Percentiles rank a stretch among this genome's conserved stretches.
Conservation (phyloP, 1,140 invertebrate species). For the Aphidius ervi region DNA sequence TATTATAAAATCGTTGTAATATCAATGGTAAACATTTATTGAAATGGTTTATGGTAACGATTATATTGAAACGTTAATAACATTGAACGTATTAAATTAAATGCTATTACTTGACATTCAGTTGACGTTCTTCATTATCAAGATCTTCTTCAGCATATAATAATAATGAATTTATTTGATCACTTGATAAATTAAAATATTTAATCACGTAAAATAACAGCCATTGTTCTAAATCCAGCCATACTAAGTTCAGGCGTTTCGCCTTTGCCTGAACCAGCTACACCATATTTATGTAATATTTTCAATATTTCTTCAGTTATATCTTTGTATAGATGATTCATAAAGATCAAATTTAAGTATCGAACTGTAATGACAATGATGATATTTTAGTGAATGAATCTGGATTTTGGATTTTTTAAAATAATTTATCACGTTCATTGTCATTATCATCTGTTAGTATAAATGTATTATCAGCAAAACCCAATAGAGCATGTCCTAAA, state of each 20-base stretch:
- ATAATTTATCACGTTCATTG: conserved; percentile 53
- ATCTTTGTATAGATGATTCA: conserved; percentile 58
- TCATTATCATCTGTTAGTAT: conserved; percentile 61
- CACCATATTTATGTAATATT: conserved; percentile 86
- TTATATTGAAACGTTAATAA: too few relatives aligned
- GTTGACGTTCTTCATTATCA: conserved; percentile 73
- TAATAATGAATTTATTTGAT: conserved; percentile 78
- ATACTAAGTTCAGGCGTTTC: conserved; percentile 86
- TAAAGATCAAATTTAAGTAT: conserved; percentile 72
- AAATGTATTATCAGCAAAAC: conserved; percentile 76
- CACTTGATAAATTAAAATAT: conserved; percentile 63
- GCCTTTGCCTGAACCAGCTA: conserved; percentile 76
- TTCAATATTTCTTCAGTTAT: conserved; percentile 74
- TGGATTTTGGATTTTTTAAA: conserved; percentile 52
- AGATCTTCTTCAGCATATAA: conserved; percentile 89
- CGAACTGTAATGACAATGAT: conserved; percentile 67
- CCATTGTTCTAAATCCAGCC: conserved; percentile 85
- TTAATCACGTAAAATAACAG: conserved; percentile 75
- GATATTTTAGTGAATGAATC: conserved; percentile 69
- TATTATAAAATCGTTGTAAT: conserved; percentile 48
- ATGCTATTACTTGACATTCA: conserved; percentile 86
- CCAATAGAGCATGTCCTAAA: conserved; percentile 71
- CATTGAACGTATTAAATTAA: conserved; percentile 80
- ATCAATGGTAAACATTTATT: conserved; percentile 45
- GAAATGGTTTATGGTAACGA: too few relatives aligned